These are phyloP conservation scores for Drosophila sproati DNA, from an alignment of 1,140 invertebrate species.

Conservation along the genomic window DNA sequence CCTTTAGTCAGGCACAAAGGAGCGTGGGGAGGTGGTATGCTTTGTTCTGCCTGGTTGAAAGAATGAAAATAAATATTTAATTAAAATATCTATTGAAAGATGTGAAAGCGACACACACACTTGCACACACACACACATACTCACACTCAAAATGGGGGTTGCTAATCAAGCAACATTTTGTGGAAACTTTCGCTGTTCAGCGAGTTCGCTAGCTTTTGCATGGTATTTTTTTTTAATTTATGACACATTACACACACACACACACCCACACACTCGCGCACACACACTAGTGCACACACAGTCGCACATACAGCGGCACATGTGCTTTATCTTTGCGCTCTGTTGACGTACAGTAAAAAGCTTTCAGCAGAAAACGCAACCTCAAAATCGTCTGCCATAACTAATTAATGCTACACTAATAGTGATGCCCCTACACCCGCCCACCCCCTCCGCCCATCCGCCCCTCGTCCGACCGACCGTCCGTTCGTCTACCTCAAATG, in stretches of 20 bases:
- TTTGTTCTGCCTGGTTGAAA: conserved; percentile 47
- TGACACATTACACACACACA: conserved; percentile 17
- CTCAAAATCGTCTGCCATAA: conserved; percentile 85
- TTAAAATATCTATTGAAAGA: conserved; percentile 68
- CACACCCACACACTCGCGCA: conserved; percentile 2
- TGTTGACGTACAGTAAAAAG: conserved; percentile 73
- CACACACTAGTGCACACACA: not conserved
- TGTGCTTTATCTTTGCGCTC: conserved; percentile 7
- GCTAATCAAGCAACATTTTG: conserved; percentile 40
- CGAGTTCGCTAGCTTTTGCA: conserved; percentile 1
- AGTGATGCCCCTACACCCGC: conserved; percentile 46
- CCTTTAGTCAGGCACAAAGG: not conserved
- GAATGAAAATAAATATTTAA: conserved; percentile 73
- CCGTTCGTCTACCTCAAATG: not conserved
- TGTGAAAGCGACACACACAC: conserved; percentile 13
- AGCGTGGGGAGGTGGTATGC: not conserved
- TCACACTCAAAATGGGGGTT: conserved; percentile 13
- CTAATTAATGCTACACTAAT: conserved; percentile 84
- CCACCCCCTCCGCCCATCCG: conserved; percentile 7
- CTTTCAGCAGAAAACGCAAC: conserved; percentile 77
- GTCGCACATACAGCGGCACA: not conserved
- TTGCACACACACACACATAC: too few relatives aligned
- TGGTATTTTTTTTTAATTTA: conserved; percentile 11
- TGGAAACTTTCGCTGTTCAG: conserved; percentile 16
- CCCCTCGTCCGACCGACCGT: not conserved